A percentile compares a stretch with the other conserved stretches of the same genome.
These are phyloP conservation scores for Falco cherrug DNA, from an alignment of 2,797 vertebrate species.

Conservation along the genomic window DNA sequence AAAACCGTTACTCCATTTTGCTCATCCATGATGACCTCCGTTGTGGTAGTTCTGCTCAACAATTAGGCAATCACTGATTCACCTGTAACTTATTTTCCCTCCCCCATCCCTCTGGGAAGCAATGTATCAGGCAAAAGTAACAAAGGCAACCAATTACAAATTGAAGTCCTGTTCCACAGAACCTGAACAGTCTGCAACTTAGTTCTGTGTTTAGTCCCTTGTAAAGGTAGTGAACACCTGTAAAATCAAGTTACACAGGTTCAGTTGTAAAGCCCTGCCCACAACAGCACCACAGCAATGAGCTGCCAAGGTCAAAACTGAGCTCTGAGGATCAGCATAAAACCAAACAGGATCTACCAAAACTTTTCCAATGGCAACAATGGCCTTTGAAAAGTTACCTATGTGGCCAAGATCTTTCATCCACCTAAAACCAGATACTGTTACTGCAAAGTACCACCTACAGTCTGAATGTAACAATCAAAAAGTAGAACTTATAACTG, in stretches of 20 bases:
- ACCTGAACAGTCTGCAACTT: neutral
- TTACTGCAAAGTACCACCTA: neutral
- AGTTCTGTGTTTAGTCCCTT: neutral
- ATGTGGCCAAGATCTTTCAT: neutral
- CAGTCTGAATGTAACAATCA: neutral
- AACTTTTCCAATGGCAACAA: neutral
- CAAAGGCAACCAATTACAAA: neutral
- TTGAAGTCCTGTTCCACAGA: neutral
- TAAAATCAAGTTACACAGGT: neutral
- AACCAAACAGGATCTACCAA: neutral
- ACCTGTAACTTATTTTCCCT: neutral
- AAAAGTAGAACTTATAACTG: neutral
- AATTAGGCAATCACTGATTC: neutral
- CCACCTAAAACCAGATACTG: neutral
- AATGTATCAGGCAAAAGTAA: neutral
- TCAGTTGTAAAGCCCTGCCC: neutral
- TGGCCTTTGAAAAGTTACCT: neutral
- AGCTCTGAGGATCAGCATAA: neutral
- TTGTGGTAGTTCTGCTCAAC: neutral
- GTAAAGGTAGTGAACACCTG: neutral
- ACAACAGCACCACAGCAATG: neutral
- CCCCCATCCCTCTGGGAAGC: neutral
- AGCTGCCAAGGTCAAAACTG: neutral
- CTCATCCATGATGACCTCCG: accelerated
- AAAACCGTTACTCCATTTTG: neutral